A percentile compares a stretch with the other conserved stretches of the same genome.
These are phyloP conservation scores for Sigmodon hispidus DNA, from an alignment of 2,113 vertebrate genomes.

Conservation along the genomic window DNA sequence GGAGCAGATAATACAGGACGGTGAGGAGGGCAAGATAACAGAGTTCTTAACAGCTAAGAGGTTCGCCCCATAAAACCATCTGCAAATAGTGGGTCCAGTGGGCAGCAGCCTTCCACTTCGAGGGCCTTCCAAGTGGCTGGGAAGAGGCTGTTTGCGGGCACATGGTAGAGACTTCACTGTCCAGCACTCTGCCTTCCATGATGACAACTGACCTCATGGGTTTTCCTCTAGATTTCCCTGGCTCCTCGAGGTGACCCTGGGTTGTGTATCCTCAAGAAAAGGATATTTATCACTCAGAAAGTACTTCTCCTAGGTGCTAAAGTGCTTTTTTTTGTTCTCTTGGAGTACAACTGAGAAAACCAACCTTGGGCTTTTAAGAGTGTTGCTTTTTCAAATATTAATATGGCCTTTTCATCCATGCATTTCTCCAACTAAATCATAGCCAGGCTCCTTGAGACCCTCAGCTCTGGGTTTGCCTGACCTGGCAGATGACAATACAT, in stretches of 20 bases:
- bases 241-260: rapidly evolving
- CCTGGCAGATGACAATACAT: neutral
- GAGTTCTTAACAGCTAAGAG: neutral
- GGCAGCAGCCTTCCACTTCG: neutral
- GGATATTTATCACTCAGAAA: neutral
- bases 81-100: neutral
- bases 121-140: neutral
- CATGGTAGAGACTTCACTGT: rapidly evolving
- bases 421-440: neutral
- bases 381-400: neutral
- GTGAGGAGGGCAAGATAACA: neutral
- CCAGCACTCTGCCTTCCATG: rapidly evolving
- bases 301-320: neutral
- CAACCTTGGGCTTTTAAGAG: neutral
- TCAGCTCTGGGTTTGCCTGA: neutral
- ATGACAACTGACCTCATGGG: neutral
- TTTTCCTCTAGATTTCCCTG: neutral
- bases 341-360: neutral
- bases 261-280: neutral
- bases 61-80: neutral
- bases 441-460: neutral
- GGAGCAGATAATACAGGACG: no score
- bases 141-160: neutral
- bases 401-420: neutral
- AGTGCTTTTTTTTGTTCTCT: neutral